Base-by-base conservation (phyloP, 1,140 invertebrate genomes). In the Bombus cullumanus region DNA sequence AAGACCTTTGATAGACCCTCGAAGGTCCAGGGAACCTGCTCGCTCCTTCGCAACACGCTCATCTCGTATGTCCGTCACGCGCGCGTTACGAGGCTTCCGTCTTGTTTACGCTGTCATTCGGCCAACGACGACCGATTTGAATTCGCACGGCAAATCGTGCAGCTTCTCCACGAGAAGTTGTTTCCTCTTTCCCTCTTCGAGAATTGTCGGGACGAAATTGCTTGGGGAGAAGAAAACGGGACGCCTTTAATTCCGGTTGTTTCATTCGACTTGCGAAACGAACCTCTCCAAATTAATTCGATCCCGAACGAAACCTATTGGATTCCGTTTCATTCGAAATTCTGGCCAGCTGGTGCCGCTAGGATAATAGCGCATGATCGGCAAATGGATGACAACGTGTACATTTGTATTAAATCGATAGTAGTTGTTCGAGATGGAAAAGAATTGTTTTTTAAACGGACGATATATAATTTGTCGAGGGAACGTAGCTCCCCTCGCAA, bases 41-140 rank as follows among this genome's bases (percentile, higher is more conserved):
- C 18, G 68, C 18, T 87, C 68, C 83, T 13, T 39, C 5, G 72
- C 71, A 78, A 78, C 22, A 71, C 68, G 3, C 18, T 9, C 73
- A 39, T 90, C 71, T 78, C 43, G 71, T 31, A 91, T 91, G 89
- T 83, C 62, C 71, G 89, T 85, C 91, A 92, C 91, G 91, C 85
- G 76, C 84, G 74, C 76, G 76, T 90, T 77, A 88, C 85, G 37
- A 86, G 64, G 77, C 81, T 87, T 83, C 77, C 79, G 87, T 75
- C 86, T 86, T 89, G 91, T 92, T 92, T 89, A 91, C 89, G 80
- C 79, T 81, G 73, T 84, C 87, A 89, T 91, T 92, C 85, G 85
- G 53, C 59, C 88, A 80, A 80, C 89, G 83, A 79, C 76, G 41
- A 39, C 57, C 81, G 83, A 90, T 91, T 90, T 90, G 87, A 91